Conservation (phyloP, 1,140 invertebrate species). For the Cydia pomonella region DNA sequence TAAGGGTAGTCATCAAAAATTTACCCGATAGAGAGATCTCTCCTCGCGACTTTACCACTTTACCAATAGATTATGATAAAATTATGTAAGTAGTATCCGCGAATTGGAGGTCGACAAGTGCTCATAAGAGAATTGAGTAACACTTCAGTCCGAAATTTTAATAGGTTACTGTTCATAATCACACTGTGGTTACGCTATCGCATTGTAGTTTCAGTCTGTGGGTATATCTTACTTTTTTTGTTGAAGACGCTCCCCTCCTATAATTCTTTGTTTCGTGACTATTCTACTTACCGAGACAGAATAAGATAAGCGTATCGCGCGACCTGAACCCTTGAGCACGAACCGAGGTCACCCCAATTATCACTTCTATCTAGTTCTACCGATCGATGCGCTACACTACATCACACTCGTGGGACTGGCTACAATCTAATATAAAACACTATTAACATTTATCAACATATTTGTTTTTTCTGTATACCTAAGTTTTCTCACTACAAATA, state of each 20-base stretch:
- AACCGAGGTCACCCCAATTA: constrained; percentile 26
- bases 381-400: constrained; percentile 22
- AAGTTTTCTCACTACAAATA: too few relatives aligned
- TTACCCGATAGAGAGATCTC: too few relatives aligned
- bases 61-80: too few relatives aligned
- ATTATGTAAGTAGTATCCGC: too few relatives aligned
- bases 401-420: constrained; percentile 10
- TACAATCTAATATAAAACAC: not conserved
- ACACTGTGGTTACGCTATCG: not conserved
- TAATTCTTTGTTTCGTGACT: constrained; percentile 27
- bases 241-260: constrained; percentile 5
- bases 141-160: not conserved
- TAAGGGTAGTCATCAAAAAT: too few relatives aligned
- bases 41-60: too few relatives aligned
- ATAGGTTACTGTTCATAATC: not conserved
- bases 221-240: not conserved
- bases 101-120: not conserved
- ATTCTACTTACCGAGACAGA: constrained; percentile 26
- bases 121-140: not conserved
- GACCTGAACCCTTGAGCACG: constrained; percentile 28
- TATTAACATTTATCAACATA: not conserved
- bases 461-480: not conserved
- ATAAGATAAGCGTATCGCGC: constrained; percentile 28
- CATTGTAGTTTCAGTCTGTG: not conserved
- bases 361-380: constrained; percentile 20